These are phyloP conservation scores for Anableps anableps DNA, from an alignment of 2,797 vertebrate genomes.

Conservation along the genomic window DNA sequence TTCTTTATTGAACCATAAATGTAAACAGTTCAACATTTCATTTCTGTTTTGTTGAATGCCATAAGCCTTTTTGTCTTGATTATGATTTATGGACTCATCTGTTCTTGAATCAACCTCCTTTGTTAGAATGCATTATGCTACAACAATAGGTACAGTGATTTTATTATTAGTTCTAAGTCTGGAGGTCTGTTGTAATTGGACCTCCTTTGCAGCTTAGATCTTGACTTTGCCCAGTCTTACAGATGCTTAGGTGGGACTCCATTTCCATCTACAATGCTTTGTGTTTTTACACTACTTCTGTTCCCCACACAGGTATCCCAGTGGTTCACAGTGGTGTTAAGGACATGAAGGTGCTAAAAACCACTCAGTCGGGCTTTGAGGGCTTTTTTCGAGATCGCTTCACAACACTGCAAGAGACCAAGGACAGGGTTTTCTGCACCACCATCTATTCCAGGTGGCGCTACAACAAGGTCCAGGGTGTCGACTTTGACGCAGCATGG, in stretches of 20 bases:
- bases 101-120: background rate
- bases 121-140: background rate
- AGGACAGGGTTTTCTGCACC: slow-evolving; percentile 91
- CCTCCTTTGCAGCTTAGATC: background rate
- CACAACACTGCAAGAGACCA: slow-evolving; percentile 89
- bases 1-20: too few relatives aligned
- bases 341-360: slow-evolving; percentile 93
- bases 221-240: background rate
- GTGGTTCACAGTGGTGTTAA: slow-evolving; percentile 90
- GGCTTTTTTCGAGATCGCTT: slow-evolving; percentile 89
- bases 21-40: too few relatives aligned
- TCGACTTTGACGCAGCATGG: slow-evolving; percentile 89
- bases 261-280: background rate
- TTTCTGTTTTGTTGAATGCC: too few relatives aligned
- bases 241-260: background rate
- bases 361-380: slow-evolving; percentile 94
- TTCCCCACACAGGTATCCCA: slow-evolving; percentile 77
- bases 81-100: background rate
- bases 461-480: slow-evolving; percentile 78
- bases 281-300: slow-evolving; percentile 3
- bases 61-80: too few relatives aligned
- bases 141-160: background rate
- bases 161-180: background rate
- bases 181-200: background rate
- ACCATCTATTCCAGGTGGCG: slow-evolving; percentile 90